A percentile compares a stretch with the other conserved stretches of the same genome.
These are phyloP conservation scores for Lepidonotus clava DNA, from an alignment of 2,888 invertebrate species.

Conservation along the genomic window DNA sequence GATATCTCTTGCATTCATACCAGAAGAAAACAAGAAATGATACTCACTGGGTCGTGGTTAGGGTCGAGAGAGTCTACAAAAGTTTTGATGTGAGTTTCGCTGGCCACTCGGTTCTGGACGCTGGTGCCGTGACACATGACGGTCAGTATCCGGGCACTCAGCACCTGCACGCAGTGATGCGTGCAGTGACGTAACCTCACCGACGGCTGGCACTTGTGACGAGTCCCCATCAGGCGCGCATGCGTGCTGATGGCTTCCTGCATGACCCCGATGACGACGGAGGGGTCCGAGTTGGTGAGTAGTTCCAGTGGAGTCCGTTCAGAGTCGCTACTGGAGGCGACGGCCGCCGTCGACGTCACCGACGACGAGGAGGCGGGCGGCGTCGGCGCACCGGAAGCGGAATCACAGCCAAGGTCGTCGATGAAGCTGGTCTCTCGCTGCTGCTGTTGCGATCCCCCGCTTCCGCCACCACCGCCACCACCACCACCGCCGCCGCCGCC, in stretches of 20 bases:
- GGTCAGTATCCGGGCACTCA: slow-evolving; percentile 84
- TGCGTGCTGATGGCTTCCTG: slow-evolving; percentile 85
- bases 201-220: slow-evolving; percentile 84
- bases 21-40: too few relatives aligned
- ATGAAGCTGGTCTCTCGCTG: slow-evolving; percentile 48
- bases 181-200: slow-evolving; percentile 84
- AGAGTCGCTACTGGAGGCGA: neutral
- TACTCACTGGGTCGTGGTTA: slow-evolving; percentile 84
- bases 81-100: slow-evolving; percentile 83
- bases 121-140: slow-evolving; percentile 83
- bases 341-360: neutral
- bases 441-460: neutral
- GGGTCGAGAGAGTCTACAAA: slow-evolving; percentile 84
- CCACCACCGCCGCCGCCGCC: neutral
- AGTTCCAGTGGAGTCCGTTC: slow-evolving; percentile 75
- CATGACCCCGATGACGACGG: slow-evolving; percentile 83
- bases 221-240: slow-evolving; percentile 83
- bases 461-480: neutral
- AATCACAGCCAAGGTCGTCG: slow-evolving; percentile 26
- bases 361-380: neutral
- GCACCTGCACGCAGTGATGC: slow-evolving; percentile 84
- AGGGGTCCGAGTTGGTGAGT: slow-evolving; percentile 79
- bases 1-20: too few relatives aligned
- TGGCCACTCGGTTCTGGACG: slow-evolving; percentile 83
- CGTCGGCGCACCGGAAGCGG: neutral